A percentile compares a stretch with the other conserved stretches of the same genome.
phyloP scores from a whole-genome alignment of 2,797 vertebrate genomes.

The Gobio occitaniae region DNA sequence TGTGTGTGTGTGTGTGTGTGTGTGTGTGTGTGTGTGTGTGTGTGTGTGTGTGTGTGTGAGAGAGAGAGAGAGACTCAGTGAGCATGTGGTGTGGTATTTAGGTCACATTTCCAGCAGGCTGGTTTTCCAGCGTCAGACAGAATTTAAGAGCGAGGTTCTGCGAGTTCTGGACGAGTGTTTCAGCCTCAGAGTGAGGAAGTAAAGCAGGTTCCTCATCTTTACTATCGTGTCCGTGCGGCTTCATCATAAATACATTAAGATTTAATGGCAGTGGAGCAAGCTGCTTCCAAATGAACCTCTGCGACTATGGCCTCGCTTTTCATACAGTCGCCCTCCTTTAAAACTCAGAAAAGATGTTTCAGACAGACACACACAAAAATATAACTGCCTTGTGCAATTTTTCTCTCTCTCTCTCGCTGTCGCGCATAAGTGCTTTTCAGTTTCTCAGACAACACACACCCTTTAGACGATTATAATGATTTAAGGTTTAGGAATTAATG shows the following conservation, averaged over 20 bases:
- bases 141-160: slow-evolving; percentile 40
- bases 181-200: slow-evolving; percentile 19
- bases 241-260: slow-evolving; percentile 43
- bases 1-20: slow-evolving; percentile 22
- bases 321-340: not conserved
- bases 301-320: not conserved
- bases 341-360: not conserved
- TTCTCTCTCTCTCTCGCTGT: not conserved
- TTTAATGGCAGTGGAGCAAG: slow-evolving; percentile 28
- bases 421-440: not conserved
- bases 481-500: not conserved
- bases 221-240: slow-evolving; percentile 17
- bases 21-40: slow-evolving; percentile 28
- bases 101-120: slow-evolving; percentile 63
- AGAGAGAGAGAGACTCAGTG: slow-evolving; percentile 9
- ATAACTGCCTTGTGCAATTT: not conserved
- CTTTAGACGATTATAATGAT: slow-evolving; percentile 19
- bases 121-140: slow-evolving; percentile 55
- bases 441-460: slow-evolving; percentile 15
- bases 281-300: slow-evolving; percentile 19
- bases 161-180: slow-evolving; percentile 20
- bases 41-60: slow-evolving; percentile 15
- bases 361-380: not conserved
- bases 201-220: slow-evolving; percentile 24
- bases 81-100: slow-evolving; percentile 62